Percentiles rank a stretch among this genome's conserved stretches.
phyloP scores from a whole-genome alignment of 2,888 invertebrate genomes.

The Vanessa cardui region DNA sequence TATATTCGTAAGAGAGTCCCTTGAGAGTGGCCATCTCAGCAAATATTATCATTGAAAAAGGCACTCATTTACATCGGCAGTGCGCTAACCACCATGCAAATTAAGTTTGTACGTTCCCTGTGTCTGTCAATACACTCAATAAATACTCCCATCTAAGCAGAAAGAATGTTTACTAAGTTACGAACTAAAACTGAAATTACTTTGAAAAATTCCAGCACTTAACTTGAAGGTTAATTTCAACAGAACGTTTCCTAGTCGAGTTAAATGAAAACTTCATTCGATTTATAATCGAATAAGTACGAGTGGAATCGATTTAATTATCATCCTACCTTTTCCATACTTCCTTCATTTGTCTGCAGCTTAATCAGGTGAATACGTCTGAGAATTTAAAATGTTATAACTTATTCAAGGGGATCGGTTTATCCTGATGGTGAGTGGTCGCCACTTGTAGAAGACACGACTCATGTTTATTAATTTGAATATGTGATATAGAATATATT shows the following conservation, averaged over 20 bases:
- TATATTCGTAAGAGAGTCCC: too few relatives aligned
- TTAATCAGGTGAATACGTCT: constrained; percentile 17
- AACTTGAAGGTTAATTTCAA: constrained; percentile 8
- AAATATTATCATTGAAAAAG: too few relatives aligned
- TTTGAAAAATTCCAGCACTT: neutral
- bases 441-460: neutral
- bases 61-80: too few relatives aligned
- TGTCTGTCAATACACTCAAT: too few relatives aligned
- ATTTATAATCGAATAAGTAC: constrained; percentile 49
- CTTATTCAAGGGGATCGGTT: neutral
- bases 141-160: too few relatives aligned
- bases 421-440: neutral
- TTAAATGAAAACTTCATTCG: constrained; percentile 47
- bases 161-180: too few relatives aligned
- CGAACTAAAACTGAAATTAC: neutral
- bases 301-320: constrained; percentile 43
- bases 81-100: too few relatives aligned
- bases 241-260: constrained; percentile 4
- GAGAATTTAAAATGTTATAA: constrained; percentile 15
- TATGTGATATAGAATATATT: too few relatives aligned
- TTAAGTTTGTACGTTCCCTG: too few relatives aligned
- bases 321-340: constrained; percentile 35
- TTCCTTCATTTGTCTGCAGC: constrained; percentile 10
- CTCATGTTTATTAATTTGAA: too few relatives aligned
- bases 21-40: too few relatives aligned